phyloP scores from a whole-genome alignment of 2,797 vertebrate species.

The Rhabdomys pumilio region DNA sequence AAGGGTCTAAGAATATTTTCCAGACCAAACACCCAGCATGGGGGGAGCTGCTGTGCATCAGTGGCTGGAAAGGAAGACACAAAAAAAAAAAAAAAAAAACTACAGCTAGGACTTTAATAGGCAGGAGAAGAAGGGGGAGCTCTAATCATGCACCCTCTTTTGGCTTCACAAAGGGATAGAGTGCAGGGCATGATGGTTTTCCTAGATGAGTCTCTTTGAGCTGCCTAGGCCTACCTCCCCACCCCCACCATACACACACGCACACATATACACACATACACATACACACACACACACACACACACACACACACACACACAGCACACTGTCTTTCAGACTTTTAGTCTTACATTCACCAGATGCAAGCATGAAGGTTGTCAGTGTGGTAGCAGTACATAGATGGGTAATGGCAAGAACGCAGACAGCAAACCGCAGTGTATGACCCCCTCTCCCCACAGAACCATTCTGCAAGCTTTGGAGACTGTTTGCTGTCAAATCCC shows the following conservation, averaged over 20 bases:
- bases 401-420: neutral
- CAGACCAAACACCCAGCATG: slow-evolving; percentile 35
- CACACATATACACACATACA: neutral
- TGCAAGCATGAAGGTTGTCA: neutral
- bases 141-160: no score
- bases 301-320: neutral
- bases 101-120: neutral
- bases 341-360: neutral
- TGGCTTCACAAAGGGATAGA: neutral
- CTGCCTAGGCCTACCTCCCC: neutral
- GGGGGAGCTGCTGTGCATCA: neutral
- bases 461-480: neutral
- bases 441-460: neutral
- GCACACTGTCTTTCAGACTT: neutral
- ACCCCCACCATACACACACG: neutral
- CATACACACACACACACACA: neutral
- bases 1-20: slow-evolving; percentile 25
- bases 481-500: neutral
- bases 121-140: neutral
- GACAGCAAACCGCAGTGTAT: neutral
- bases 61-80: neutral
- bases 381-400: neutral
- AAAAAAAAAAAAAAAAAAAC: slow-evolving; percentile 67
- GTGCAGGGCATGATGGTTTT: neutral
- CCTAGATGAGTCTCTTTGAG: neutral